Percentiles rank a stretch among this genome's conserved stretches.
phyloP scores from a whole-genome alignment of 1,140 invertebrate species.

The Solen grandis region DNA sequence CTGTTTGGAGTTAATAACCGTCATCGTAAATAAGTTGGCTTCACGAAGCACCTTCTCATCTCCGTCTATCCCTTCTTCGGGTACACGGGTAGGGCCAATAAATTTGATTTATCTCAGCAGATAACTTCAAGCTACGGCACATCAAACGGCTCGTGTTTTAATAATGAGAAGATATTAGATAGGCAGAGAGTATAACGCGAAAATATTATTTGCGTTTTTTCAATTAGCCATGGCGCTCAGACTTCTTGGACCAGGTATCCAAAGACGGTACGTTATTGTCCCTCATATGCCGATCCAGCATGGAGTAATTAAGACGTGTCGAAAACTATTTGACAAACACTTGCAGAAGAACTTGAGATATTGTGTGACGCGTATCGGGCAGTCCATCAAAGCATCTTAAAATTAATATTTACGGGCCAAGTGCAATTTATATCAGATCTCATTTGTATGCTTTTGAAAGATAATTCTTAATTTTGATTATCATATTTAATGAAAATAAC shows the following conservation, averaged over 20 bases:
- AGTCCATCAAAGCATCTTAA: no score
- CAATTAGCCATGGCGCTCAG: slow-evolving; percentile 25
- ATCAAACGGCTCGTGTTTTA: slow-evolving; percentile 50
- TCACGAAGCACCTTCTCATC: slow-evolving; percentile 23
- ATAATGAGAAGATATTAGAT: slow-evolving; percentile 26
- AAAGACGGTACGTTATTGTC: no score
- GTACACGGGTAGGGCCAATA: slow-evolving; percentile 51
- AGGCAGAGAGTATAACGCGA: slow-evolving; percentile 24
- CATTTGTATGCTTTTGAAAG: no score
- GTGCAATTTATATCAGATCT: no score
- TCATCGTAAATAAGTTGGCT: slow-evolving; percentile 40
- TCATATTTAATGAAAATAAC: no score
- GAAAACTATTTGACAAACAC: slow-evolving; percentile 9
- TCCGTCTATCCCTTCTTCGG: no score
- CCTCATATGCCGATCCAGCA: no score
- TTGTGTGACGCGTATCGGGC: no score
- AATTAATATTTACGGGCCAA: no score
- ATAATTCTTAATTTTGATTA: no score
- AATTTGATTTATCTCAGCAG: slow-evolving; percentile 53
- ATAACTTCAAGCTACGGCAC: slow-evolving; percentile 33
- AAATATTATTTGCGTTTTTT: slow-evolving; percentile 37
- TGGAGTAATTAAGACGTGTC: slow-evolving; percentile 31
- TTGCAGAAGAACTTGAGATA: no score
- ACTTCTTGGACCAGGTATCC: no score
- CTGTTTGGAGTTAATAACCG: slow-evolving; percentile 33